phyloP scores from a whole-genome alignment of 2,797 vertebrate genomes.

The Petrocephalus schoutedeni region DNA sequence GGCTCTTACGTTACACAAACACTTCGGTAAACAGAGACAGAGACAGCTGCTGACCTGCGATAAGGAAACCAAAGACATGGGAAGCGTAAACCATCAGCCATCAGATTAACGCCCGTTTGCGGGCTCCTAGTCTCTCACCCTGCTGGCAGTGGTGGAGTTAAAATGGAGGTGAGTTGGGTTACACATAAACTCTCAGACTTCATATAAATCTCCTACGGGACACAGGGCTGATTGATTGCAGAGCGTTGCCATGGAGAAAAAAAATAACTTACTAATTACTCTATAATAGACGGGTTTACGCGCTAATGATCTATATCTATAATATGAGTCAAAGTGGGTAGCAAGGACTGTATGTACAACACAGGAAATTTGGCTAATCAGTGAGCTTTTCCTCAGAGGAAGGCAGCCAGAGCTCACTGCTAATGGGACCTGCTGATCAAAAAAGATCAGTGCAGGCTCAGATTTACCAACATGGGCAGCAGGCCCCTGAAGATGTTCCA shows the following conservation, averaged over 20 bases:
- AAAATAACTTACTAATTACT: neutral
- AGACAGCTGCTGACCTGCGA: neutral
- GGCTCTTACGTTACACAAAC: neutral
- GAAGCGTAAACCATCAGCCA: neutral
- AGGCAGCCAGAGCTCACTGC: neutral
- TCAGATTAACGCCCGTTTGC: neutral
- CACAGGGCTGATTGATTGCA: neutral
- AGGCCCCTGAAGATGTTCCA: neutral
- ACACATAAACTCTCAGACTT: neutral
- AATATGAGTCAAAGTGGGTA: neutral
- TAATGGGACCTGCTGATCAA: neutral
- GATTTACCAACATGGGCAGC: neutral
- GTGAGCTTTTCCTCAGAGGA: neutral
- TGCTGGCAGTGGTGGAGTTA: neutral
- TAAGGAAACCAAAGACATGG: neutral
- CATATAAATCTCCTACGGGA: neutral
- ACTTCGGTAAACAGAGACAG: neutral
- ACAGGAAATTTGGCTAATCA: neutral
- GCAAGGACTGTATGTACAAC: neutral
- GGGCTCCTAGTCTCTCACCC: neutral
- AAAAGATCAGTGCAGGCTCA: neutral
- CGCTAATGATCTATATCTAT: neutral
- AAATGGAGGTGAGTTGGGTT: neutral
- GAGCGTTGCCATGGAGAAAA: neutral
- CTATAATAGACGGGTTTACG: neutral